Base-by-base conservation (phyloP, 1,140 invertebrate genomes). In the Bombus picipes region DNA sequence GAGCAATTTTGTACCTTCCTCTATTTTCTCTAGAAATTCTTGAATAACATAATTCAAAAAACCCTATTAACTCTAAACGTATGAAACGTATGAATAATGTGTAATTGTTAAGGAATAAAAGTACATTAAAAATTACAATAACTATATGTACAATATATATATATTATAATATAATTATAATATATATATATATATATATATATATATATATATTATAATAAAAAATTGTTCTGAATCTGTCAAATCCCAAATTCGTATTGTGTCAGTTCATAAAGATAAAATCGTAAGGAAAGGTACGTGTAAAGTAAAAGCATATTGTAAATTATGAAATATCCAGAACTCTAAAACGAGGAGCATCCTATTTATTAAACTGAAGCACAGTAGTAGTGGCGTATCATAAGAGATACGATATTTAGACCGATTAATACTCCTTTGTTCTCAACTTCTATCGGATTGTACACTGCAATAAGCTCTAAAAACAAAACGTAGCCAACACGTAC, bases 401-500 rank as follows among this genome's bases (percentile, higher is more conserved):
- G 47, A 37, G 25, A 37, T 37, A 25, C 34, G 22, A 57, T 62
- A 77, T 39, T 77, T 62, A 62, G 25, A n/a, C 8, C 15, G 57
- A 39, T 77, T 77, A 77, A 77, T 77, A 59, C 28, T 32, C 75
- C 74, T 62, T 77, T 62, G 57, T 39, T n/a, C 25, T 15, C 15
- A 62, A 62, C 37, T 62, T 39, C 18, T 37, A 76, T 57, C 34
- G 41, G 41, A 76, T 76, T 28, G 34, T 76, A 37, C 75, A 6
- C 37, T 37, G 37, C 57, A 18, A 77, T 41, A 77, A 39, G 28
- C 13, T 59, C 9, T 25, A 9, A 59, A 77, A 53, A n/a, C 22
- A 62, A 77, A 77, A 41, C 75, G 32, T 18, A 62, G 28, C 12
- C 59, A 62, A 4, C 59, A n/a, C 74, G 32, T 25, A 34, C 75